Percentiles rank a stretch among this genome's conserved stretches.
phyloP scores from a whole-genome alignment of 2,797 vertebrate genomes.

The Intellagama lesueurii region DNA sequence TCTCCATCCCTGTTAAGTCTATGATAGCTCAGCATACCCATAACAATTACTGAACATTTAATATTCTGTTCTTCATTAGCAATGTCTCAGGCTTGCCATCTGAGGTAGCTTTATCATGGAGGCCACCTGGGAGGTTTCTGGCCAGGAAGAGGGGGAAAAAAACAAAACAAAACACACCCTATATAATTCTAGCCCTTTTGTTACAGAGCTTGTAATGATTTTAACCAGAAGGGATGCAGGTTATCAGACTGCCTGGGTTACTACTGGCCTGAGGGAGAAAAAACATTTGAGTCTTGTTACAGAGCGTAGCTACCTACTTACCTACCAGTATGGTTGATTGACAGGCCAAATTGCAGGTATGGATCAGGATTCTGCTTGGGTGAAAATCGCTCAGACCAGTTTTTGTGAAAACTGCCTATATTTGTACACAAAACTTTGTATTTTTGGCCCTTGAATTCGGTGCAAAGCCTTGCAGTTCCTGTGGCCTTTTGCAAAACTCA shows the following conservation, averaged over 20 bases:
- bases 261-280: neutral
- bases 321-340: neutral
- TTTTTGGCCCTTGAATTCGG: too few relatives aligned
- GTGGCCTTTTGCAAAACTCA: too few relatives aligned
- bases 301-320: too few relatives aligned
- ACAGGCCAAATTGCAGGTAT: neutral
- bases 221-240: neutral
- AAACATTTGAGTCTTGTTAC: neutral
- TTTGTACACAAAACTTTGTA: too few relatives aligned
- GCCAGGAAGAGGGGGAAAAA: conserved; percentile 16
- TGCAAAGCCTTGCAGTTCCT: too few relatives aligned
- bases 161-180: neutral
- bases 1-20: conserved; percentile 42
- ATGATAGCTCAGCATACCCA: neutral
- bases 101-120: conserved; percentile 24
- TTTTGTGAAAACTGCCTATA: too few relatives aligned
- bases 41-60: conserved; percentile 27
- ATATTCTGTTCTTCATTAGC: conserved; percentile 41
- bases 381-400: neutral
- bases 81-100: conserved; percentile 7
- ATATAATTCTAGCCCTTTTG: neutral
- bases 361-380: neutral
- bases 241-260: neutral
- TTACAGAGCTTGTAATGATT: too few relatives aligned
- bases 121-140: conserved; percentile 2